Evolutionary conservation across 2,888 invertebrate genomes (phyloP), one percentile per base, ranked within the genome.

Genomic region (Smittia sp.): DNA sequence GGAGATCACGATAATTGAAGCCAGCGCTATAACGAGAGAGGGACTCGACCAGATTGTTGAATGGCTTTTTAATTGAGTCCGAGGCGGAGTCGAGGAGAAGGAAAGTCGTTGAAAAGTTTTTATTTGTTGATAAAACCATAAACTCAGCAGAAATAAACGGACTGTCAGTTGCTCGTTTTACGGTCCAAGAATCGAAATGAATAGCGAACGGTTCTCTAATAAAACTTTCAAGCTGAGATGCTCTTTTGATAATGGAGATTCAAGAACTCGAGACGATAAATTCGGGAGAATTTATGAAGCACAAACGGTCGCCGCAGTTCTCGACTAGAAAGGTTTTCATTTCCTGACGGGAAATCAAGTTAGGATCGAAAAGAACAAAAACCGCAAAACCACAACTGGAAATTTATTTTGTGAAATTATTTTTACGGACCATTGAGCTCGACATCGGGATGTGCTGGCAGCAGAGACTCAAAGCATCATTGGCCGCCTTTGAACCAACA

Each of bases 11-110:
- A 85, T 93, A 46, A 82, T 91, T 1, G 93, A 93, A 82, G 88
- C 90, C 0, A 90, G 92, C 74, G 90, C 91, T 0, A 86, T 92
- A 54, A 87, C 85, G 11, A 90, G 89, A 0, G 86, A 86, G 75
- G 93, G 93, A 0, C 82, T 90, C 1, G 87, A 88, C 27, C 85
- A 86, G 74, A 85, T 93, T 62, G 84, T 88, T 72, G 83, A 86
- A 62, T 90, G 90, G 90, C 78, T 87, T n/a, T 72, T 72, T 72
- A 62, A 72, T 38, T 72, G 27, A 69, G 24, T 67, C 46, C 41
- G 18, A 18, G 18, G 11, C 20, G 58, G 11, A 58, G 18, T 58
- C 1, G 20, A 58, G n/a, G 20, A 58, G 20, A 22, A 58, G 3
- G 58, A 18, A 58, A n/a, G 18, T 58, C 11, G 3, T n/a, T 38